phyloP scores from a whole-genome alignment of 2,797 vertebrate species.

The Lacerta viridis region DNA sequence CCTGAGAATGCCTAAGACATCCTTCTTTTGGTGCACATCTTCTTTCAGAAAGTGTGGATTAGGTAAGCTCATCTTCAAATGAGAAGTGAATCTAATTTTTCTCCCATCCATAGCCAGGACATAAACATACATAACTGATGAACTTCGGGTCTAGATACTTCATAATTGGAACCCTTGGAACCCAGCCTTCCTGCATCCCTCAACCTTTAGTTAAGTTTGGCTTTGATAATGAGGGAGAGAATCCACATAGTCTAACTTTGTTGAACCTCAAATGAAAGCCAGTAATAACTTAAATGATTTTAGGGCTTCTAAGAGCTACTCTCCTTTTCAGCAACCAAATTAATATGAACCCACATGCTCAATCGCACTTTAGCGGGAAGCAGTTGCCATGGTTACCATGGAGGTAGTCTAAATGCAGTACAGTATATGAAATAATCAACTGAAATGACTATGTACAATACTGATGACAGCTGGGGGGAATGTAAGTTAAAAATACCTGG shows the following conservation, averaged over 20 bases:
- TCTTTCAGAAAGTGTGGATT: too few relatives aligned
- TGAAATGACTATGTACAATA: slow-evolving; percentile 69
- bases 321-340: slow-evolving; percentile 62
- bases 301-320: slow-evolving; percentile 58
- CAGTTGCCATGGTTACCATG: slow-evolving; percentile 73
- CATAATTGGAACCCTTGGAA: slow-evolving; percentile 5
- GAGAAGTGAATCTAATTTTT: too few relatives aligned
- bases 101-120: too few relatives aligned
- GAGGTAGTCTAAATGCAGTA: slow-evolving; percentile 67
- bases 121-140: too few relatives aligned
- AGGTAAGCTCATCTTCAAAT: too few relatives aligned
- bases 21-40: too few relatives aligned
- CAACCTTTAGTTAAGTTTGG: slow-evolving; percentile 16
- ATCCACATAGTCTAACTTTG: slow-evolving; percentile 42
- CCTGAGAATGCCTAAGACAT: too few relatives aligned
- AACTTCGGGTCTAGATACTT: too few relatives aligned
- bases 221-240: not conserved
- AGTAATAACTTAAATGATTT: slow-evolving; percentile 56
- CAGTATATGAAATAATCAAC: slow-evolving; percentile 72
- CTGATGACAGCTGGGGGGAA: slow-evolving; percentile 58
- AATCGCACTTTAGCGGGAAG: slow-evolving; percentile 68
- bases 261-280: slow-evolving; percentile 62
- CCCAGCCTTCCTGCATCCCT: not conserved
- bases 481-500: slow-evolving; percentile 66
- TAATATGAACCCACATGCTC: slow-evolving; percentile 62